Conservation (phyloP, 2,888 invertebrate species). For the Strigamia crassipes region DNA sequence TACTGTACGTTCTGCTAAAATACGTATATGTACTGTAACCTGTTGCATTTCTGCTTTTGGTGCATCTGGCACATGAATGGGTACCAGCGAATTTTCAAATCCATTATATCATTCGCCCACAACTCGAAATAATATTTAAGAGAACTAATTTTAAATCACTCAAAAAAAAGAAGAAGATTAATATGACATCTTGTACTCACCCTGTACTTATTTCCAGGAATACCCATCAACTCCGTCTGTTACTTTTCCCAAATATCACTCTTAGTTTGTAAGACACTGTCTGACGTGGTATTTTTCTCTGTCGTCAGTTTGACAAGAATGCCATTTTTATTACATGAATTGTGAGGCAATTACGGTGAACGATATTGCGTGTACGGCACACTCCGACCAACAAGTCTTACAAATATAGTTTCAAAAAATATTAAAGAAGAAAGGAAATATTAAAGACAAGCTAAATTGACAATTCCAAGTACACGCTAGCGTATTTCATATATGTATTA, state of each 20-base stretch:
- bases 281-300: background rate
- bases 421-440: background rate
- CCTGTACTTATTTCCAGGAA: background rate
- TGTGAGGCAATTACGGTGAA: slow-evolving; percentile 23
- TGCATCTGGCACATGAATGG: background rate
- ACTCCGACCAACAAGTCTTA: slow-evolving; percentile 3
- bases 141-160: background rate
- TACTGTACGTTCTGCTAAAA: too few species aligned
- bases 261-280: background rate
- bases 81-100: background rate
- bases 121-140: background rate
- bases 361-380: background rate
- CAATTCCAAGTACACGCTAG: background rate
- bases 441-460: background rate
- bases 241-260: slow-evolving; percentile 26
- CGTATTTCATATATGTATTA: too few species aligned
- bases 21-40: background rate
- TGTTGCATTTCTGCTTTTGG: background rate
- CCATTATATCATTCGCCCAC: background rate
- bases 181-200: background rate
- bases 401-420: background rate
- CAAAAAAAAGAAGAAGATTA: background rate
- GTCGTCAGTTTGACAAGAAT: slow-evolving; percentile 31
- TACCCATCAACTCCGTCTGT: slow-evolving; percentile 33
- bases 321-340: slow-evolving; percentile 35